phyloP scores from a whole-genome alignment of 1,140 invertebrate genomes.

The Leptestheria dahalacensis region DNA sequence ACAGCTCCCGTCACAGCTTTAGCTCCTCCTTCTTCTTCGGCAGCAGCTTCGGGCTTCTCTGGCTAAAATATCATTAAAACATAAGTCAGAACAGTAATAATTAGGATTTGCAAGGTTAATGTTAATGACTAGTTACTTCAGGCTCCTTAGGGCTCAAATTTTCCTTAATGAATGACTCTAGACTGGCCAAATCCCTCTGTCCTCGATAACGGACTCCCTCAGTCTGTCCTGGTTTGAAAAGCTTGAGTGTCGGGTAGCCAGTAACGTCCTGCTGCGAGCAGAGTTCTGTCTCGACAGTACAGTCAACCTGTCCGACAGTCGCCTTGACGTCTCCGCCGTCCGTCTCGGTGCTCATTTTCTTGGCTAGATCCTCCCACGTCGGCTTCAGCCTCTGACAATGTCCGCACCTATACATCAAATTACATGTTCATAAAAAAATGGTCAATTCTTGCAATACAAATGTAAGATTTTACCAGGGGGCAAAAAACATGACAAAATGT shows the following conservation, averaged over 20 bases:
- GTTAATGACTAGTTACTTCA: too few relatives aligned
- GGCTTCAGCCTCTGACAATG: slow-evolving; percentile 50
- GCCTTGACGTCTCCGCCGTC: slow-evolving; percentile 41
- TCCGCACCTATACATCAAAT: slow-evolving; percentile 41
- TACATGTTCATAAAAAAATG: slow-evolving; percentile 22
- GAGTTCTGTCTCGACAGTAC: slow-evolving; percentile 48
- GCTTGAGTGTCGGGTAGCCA: slow-evolving; percentile 59
- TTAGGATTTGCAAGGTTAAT: not conserved
- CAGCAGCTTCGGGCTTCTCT: slow-evolving; percentile 21
- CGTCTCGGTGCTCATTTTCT: slow-evolving; percentile 38
- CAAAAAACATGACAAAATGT: slow-evolving; percentile 62
- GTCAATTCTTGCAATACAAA: slow-evolving; percentile 7
- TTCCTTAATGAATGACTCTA: slow-evolving; percentile 53
- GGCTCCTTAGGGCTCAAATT: slow-evolving; percentile 3
- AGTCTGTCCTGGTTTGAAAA: slow-evolving; percentile 43
- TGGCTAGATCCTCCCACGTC: slow-evolving; percentile 53
- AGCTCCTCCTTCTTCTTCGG: slow-evolving; percentile 20
- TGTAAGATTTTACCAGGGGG: slow-evolving; percentile 44
- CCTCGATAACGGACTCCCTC: slow-evolving; percentile 50
- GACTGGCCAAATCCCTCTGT: slow-evolving; percentile 47
- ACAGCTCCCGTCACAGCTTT: slow-evolving; percentile 34
- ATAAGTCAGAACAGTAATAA: not conserved
- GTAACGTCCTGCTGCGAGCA: slow-evolving; percentile 58
- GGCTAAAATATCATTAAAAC: slow-evolving; percentile 23
- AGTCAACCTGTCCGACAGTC: slow-evolving; percentile 57